Percentiles rank a stretch among this genome's conserved stretches.
These are phyloP conservation scores for Falco columbarius DNA, from an alignment of 2,797 vertebrate species.

Conservation along the genomic window DNA sequence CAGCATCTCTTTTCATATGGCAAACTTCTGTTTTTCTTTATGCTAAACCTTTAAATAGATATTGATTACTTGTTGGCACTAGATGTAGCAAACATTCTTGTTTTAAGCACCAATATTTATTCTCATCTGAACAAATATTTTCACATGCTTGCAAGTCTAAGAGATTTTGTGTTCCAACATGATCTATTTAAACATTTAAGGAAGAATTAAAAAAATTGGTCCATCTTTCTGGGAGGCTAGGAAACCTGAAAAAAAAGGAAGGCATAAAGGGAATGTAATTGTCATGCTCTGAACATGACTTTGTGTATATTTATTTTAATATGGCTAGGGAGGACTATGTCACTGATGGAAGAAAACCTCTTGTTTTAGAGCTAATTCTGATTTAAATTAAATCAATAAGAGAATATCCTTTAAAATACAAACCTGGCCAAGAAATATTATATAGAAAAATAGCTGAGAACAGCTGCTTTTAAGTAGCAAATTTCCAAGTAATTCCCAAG, in stretches of 20 bases:
- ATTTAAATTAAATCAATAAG: neutral
- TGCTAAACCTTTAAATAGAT: neutral
- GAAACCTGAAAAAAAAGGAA: neutral
- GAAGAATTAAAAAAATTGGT: neutral
- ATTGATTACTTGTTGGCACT: neutral
- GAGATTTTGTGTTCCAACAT: neutral
- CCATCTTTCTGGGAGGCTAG: neutral
- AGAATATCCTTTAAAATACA: neutral
- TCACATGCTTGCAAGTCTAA: neutral
- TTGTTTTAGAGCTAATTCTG: neutral
- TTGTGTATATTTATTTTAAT: neutral
- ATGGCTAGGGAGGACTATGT: neutral
- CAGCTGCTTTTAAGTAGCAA: neutral
- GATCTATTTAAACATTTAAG: neutral
- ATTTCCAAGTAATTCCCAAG: neutral
- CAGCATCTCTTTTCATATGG: neutral
- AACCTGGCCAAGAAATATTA: neutral
- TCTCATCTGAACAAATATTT: neutral
- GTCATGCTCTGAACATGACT: neutral
- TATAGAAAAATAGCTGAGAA: neutral
- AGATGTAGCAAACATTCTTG: neutral
- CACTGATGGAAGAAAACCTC: neutral
- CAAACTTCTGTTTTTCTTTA: neutral
- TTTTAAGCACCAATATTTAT: neutral
- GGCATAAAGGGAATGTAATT: neutral